These are phyloP conservation scores for Pipistrellus nathusii DNA, from an alignment of 2,797 vertebrate genomes.

Conservation along the genomic window DNA sequence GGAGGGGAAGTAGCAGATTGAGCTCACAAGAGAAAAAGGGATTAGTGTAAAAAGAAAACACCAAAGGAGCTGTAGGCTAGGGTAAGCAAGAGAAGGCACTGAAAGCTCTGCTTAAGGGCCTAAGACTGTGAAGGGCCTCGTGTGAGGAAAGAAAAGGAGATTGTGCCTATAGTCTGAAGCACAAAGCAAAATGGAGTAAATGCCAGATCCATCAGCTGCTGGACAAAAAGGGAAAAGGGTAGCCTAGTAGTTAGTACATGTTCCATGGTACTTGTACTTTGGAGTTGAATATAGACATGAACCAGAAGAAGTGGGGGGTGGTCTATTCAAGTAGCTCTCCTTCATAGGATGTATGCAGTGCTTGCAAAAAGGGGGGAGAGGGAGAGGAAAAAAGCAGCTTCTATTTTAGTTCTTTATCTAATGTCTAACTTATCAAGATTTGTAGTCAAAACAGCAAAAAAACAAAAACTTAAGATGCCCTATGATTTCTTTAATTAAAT, in stretches of 20 bases:
- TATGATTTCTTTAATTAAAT: neutral
- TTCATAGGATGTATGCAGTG: neutral
- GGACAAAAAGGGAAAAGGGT: neutral
- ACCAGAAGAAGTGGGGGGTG: neutral
- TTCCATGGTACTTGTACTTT: neutral
- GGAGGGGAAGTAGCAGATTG: neutral
- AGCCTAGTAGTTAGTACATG: neutral
- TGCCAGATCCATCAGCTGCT: neutral
- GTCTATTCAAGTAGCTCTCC: neutral
- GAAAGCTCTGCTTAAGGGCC: neutral
- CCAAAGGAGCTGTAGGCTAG: neutral
- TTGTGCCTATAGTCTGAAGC: neutral
- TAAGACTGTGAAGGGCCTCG: neutral
- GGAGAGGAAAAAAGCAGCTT: neutral
- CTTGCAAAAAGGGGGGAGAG: neutral
- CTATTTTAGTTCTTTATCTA: neutral
- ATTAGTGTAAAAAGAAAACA: neutral
- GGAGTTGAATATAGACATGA: neutral
- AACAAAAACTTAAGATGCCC: neutral
- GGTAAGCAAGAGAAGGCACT: neutral
- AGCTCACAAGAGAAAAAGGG: neutral
- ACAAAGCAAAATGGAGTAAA: conserved; percentile 32
- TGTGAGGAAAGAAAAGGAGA: neutral
- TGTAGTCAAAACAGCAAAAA: neutral
- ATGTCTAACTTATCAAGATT: neutral